These are phyloP conservation scores for Rhinatrema bivittatum DNA, from an alignment of 2,797 vertebrate species.

Conservation along the genomic window DNA sequence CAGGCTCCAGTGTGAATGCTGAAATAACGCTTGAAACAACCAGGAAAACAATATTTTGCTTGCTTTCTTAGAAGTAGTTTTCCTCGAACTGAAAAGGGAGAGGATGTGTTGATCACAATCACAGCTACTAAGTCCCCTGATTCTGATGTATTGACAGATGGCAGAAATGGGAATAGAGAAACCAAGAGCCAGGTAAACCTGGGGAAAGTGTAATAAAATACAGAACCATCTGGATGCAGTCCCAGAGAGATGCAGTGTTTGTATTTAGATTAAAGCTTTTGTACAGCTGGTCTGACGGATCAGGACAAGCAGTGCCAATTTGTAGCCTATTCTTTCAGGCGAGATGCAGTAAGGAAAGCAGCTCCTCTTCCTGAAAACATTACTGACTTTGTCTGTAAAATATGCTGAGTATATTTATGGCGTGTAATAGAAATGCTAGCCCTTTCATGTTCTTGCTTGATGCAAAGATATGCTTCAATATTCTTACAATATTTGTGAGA, in stretches of 20 bases:
- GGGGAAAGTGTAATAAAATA: slow-evolving; percentile 31
- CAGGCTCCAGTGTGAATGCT: slow-evolving; percentile 7
- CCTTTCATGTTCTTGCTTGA: too few species aligned
- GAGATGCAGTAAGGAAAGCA: slow-evolving; percentile 7
- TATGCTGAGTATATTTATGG: too few species aligned
- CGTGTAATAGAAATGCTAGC: too few species aligned
- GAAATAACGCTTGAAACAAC: slow-evolving; percentile 3
- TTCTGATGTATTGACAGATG: slow-evolving; percentile 30
- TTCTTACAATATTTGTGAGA: too few species aligned
- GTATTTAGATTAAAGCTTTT: slow-evolving; percentile 21
- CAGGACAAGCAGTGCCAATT: slow-evolving; percentile 17
- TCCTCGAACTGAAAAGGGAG: background rate
- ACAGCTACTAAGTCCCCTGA: slow-evolving; percentile 1
- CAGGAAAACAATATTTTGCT: too few species aligned
- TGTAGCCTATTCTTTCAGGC: slow-evolving; percentile 8
- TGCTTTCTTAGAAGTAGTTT: slow-evolving; percentile 5
- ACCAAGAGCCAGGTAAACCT: slow-evolving; percentile 3
- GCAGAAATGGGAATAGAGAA: slow-evolving; percentile 12
- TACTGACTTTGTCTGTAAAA: slow-evolving; percentile 19
- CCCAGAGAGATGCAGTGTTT: slow-evolving; percentile 8
- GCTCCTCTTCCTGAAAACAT: slow-evolving; percentile 13
- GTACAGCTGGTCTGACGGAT: slow-evolving; percentile 10
- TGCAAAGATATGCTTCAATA: too few species aligned
- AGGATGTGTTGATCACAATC: background rate
- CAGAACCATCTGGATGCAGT: slow-evolving; percentile 18